These are phyloP conservation scores for Baccha elongata DNA, from an alignment of 2,888 invertebrate genomes.

Conservation along the genomic window DNA sequence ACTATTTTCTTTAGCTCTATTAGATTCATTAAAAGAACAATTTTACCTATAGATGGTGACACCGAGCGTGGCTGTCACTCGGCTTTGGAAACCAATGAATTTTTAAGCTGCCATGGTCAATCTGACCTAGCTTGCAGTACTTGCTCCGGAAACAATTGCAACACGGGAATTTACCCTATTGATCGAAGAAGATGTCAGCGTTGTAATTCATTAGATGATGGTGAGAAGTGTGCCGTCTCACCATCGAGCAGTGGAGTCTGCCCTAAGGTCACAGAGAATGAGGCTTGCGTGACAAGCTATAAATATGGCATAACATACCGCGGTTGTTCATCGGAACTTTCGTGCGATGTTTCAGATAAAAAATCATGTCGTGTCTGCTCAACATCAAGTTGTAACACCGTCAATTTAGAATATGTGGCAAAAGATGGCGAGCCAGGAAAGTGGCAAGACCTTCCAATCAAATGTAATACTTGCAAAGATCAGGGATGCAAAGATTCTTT, in stretches of 20 bases:
- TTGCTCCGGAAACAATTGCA: slow-evolving; percentile 77
- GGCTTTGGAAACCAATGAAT: slow-evolving; percentile 69
- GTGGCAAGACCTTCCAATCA: slow-evolving; percentile 79
- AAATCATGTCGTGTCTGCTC: slow-evolving; percentile 77
- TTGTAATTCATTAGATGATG: slow-evolving; percentile 76
- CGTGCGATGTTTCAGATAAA: slow-evolving; percentile 75
- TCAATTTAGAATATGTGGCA: slow-evolving; percentile 75
- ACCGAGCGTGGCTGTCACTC: slow-evolving; percentile 79
- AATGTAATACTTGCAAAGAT: slow-evolving; percentile 76
- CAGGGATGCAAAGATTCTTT: slow-evolving; percentile 65
- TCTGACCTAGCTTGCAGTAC: slow-evolving; percentile 75
- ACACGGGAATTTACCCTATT: slow-evolving; percentile 77
- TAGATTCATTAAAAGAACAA: background rate
- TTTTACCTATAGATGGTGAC: slow-evolving; percentile 73
- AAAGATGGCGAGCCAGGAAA: slow-evolving; percentile 78
- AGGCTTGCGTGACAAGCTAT: slow-evolving; percentile 77
- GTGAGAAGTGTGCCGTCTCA: slow-evolving; percentile 72
- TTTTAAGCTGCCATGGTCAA: slow-evolving; percentile 77
- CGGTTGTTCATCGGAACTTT: slow-evolving; percentile 77
- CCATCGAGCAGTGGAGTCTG: slow-evolving; percentile 77
- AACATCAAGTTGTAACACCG: slow-evolving; percentile 76
- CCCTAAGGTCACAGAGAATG: slow-evolving; percentile 75
- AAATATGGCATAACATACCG: slow-evolving; percentile 76
- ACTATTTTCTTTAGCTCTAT: no score
- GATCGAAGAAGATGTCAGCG: slow-evolving; percentile 77